These are phyloP conservation scores for Listrodromus nycthemerus DNA, from an alignment of 2,888 invertebrate genomes.

Conservation along the genomic window DNA sequence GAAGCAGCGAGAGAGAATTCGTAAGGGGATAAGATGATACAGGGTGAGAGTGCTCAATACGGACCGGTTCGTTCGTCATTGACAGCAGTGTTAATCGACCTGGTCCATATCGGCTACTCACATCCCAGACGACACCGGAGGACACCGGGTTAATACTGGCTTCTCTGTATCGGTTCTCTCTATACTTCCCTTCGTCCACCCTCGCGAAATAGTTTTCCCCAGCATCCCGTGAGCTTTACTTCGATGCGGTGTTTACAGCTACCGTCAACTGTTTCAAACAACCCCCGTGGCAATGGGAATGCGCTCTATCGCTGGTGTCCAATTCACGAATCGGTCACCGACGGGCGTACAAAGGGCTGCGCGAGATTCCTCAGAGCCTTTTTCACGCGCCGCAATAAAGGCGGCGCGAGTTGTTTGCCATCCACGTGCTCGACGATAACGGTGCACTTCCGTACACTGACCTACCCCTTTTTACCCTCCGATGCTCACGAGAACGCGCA, in stretches of 20 bases:
- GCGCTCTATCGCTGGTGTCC: background rate
- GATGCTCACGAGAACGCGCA: background rate
- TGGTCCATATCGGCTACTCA: too few species aligned
- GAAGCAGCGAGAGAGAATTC: background rate
- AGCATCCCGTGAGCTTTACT: background rate
- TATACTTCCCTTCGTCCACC: background rate
- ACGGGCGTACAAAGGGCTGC: background rate
- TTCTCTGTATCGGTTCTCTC: background rate
- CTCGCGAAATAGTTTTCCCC: background rate
- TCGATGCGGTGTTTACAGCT: background rate
- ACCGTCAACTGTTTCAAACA: background rate
- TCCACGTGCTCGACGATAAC: background rate
- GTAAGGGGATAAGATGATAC: background rate
- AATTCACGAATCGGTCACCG: background rate
- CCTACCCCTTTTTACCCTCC: constrained; percentile 9
- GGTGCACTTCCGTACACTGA: constrained; percentile 12
- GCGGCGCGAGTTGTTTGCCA: constrained; percentile 24
- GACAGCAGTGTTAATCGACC: background rate
- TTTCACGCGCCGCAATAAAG: constrained; percentile 38
- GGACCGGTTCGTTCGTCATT: background rate
- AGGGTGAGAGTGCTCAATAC: background rate
- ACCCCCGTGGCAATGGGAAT: background rate
- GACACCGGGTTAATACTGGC: background rate
- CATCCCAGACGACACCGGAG: background rate
- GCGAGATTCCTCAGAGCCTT: constrained; percentile 18